Base-by-base conservation (phyloP, 2,888 invertebrate genomes). In the Orthonychiurus folsomi region DNA sequence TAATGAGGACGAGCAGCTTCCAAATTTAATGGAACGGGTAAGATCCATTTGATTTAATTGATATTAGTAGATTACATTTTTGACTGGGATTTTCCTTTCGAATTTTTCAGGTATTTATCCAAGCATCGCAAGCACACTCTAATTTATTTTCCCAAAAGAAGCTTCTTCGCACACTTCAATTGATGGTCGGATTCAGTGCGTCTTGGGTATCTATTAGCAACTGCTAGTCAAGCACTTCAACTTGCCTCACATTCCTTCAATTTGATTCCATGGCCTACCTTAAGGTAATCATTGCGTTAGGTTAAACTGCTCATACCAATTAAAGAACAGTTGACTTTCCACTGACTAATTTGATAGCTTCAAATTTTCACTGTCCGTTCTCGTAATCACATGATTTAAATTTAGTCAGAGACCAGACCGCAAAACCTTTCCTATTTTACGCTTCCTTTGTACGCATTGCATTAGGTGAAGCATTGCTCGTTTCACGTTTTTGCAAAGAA, bases 21-120 rank as follows among this genome's bases (percentile, higher is more conserved):
- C 88, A 73, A 87, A 87, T 78, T 79, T 90, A 58, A 88, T 89
- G 83, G 90, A 90, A 77, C 81, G 88, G 73, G 89, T 86, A 66
- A 64, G 47, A 50, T 50, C 37, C n/a, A n/a, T n/a, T n/a, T n/a
- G n/a, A n/a, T 21, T 37, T 48, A 57, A 50, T 54, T 21, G 24
- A 24, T 24, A 47, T 53, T 25, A n/a, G 24, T 25, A 23, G 21
- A 47, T 53, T 25, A 20, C 23, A 9, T 50, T 54, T n/a, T 27
- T 58, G 26, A 24, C 9, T n/a, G n/a, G n/a, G n/a, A n/a, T n/a
- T 12, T n/a, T 21, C 18, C 20, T 48, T 18, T 18, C 15, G n/a
- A n/a, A n/a, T n/a, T 63, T 73, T 77, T 73, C 71, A 85, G 85
- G 85, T 86, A 0, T 89, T 89, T 75, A 78, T 89, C 47, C 79